phyloP scores from a whole-genome alignment of 2,888 invertebrate genomes.

The Eupithecia vulgata region DNA sequence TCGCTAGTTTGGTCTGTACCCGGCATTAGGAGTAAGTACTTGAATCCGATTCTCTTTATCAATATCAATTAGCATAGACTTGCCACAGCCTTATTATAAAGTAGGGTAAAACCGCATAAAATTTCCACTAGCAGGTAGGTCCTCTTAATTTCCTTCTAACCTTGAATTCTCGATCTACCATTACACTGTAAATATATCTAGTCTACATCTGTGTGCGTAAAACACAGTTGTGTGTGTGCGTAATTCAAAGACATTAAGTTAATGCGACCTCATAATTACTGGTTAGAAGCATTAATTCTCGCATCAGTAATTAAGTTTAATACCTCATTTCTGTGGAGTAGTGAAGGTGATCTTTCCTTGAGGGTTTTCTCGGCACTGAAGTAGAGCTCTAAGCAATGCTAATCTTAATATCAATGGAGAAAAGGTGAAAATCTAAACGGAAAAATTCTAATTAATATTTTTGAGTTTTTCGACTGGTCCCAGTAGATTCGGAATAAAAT shows the following conservation, averaged over 20 bases:
- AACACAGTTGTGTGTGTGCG: slow-evolving; percentile 49
- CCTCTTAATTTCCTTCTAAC: slow-evolving; percentile 22
- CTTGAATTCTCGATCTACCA: slow-evolving; percentile 26
- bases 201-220: neutral
- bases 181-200: slow-evolving; percentile 21
- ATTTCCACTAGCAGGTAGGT: neutral
- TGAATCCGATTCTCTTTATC: neutral
- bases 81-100: neutral
- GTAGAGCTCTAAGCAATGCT: neutral
- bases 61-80: neutral
- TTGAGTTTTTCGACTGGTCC: too few species aligned
- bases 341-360: slow-evolving; percentile 11
- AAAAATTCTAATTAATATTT: neutral
- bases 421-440: neutral
- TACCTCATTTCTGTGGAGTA: slow-evolving; percentile 75
- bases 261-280: slow-evolving; percentile 83
- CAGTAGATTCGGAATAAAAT: too few species aligned
- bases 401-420: neutral
- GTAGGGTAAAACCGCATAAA: neutral
- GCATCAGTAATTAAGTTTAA: slow-evolving; percentile 83
- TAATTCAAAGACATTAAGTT: slow-evolving; percentile 81
- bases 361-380: neutral
- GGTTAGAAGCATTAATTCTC: slow-evolving; percentile 80
- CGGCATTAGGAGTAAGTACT: neutral
- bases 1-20: too few species aligned